phyloP scores from a whole-genome alignment of 2,113 vertebrate genomes.

The Cepphus grylle region DNA sequence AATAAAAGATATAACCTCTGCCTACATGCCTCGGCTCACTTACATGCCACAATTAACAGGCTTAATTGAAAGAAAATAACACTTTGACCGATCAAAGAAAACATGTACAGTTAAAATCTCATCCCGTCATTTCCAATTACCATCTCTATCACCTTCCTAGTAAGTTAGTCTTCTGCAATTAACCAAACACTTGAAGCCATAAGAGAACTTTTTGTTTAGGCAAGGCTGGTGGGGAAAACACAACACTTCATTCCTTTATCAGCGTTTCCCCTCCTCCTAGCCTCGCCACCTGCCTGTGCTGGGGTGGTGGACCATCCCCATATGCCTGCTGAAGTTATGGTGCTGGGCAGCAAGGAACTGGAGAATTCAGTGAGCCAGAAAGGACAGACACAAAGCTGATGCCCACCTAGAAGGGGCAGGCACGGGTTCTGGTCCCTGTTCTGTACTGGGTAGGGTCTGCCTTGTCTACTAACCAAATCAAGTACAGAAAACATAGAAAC shows the following conservation, averaged over 20 bases:
- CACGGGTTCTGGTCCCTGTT: background rate
- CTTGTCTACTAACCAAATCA: background rate
- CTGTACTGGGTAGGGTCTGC: background rate
- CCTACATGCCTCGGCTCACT: background rate
- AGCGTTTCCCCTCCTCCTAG: background rate
- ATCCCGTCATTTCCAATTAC: background rate
- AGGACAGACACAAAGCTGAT: background rate
- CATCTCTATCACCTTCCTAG: background rate
- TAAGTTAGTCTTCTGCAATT: constrained; percentile 22
- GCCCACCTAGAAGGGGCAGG: background rate
- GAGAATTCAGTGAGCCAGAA: background rate
- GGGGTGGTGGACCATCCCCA: background rate
- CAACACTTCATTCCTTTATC: background rate
- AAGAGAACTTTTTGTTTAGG: background rate
- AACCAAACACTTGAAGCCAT: background rate
- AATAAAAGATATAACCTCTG: background rate
- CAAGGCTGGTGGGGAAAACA: background rate
- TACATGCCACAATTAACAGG: background rate
- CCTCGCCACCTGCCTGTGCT: background rate
- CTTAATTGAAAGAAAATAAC: background rate
- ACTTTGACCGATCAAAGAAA: background rate
- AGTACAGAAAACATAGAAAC: background rate
- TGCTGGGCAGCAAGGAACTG: background rate
- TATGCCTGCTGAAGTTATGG: background rate
- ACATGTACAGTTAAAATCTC: background rate